Percentiles rank a stretch among this genome's conserved stretches.
Conservation (phyloP, 1,140 invertebrate species). For the Cydia strobilella region DNA sequence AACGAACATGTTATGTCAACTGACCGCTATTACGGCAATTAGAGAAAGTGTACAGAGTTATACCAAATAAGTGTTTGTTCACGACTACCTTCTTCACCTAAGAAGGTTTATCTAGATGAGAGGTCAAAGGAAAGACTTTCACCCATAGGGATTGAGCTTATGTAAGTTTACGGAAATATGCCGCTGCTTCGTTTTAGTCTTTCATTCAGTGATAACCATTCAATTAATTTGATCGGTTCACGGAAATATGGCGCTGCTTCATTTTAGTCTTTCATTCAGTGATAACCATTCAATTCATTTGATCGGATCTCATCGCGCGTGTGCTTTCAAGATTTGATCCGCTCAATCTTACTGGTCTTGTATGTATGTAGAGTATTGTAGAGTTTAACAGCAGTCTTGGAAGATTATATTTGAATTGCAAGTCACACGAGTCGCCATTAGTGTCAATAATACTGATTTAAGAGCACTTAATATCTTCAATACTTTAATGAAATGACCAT, state of each 20-base stretch:
- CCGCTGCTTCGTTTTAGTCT: background rate
- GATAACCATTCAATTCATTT: too few species aligned
- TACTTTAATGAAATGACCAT: conserved; percentile 20
- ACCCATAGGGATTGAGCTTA: background rate
- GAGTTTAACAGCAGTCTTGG: background rate
- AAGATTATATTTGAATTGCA: background rate
- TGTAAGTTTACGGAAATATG: background rate
- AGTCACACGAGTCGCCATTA: background rate
- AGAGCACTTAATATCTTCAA: background rate
- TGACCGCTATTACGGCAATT: conserved; percentile 11
- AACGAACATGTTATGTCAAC: conserved; percentile 18
- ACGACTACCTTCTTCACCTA: background rate
- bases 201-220: background rate
- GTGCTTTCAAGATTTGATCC: too few species aligned
- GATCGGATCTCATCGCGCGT: too few species aligned
- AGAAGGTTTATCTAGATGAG: background rate
- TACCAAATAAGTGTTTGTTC: conserved; percentile 5
- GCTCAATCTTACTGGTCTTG: too few species aligned
- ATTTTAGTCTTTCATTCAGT: too few species aligned
- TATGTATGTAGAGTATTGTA: too few species aligned
- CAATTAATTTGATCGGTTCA: background rate
- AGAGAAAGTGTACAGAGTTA: conserved; percentile 26
- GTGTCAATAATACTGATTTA: background rate
- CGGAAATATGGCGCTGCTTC: too few species aligned
- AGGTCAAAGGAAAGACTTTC: conserved; percentile 15